Percentiles rank a stretch among this genome's conserved stretches.
Conservation (phyloP, 2,113 vertebrate species). For the Rhodinocichla rosea region DNA sequence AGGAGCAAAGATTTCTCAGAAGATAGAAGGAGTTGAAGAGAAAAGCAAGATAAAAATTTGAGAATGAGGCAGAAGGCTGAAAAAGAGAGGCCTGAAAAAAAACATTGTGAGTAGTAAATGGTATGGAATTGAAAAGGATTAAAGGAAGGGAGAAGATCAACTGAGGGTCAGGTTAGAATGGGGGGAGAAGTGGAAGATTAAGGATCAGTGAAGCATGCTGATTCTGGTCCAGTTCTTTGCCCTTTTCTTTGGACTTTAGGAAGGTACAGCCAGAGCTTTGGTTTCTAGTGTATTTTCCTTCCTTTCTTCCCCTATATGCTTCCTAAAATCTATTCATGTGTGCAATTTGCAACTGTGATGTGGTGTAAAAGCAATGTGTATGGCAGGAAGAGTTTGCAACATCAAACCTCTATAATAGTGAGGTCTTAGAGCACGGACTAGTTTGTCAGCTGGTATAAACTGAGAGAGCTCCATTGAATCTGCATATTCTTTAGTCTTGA, state of each 20-base stretch:
- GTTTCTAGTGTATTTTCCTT: not conserved
- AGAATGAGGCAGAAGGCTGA: not conserved
- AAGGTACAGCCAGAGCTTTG: not conserved
- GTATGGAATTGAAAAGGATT: not conserved
- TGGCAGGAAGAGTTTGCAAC: not conserved
- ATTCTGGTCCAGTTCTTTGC: not conserved
- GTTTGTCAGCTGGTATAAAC: not conserved
- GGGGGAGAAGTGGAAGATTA: not conserved
- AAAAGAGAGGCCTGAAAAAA: not conserved
- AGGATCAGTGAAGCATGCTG: not conserved
- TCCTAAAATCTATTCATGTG: not conserved
- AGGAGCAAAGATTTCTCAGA: not conserved
- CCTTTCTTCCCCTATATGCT: not conserved
- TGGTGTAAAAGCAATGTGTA: not conserved
- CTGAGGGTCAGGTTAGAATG: not conserved
- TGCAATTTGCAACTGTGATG: not conserved
- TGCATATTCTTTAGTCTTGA: not conserved
- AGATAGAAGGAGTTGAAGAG: not conserved
- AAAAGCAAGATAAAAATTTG: not conserved
- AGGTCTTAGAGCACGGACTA: not conserved
- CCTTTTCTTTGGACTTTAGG: not conserved
- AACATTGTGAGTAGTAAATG: not conserved
- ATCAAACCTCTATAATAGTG: not conserved
- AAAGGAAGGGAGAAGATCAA: not conserved
- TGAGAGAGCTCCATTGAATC: not conserved